phyloP scores from a whole-genome alignment of 2,888 invertebrate species.

The Argyresthia albistria region DNA sequence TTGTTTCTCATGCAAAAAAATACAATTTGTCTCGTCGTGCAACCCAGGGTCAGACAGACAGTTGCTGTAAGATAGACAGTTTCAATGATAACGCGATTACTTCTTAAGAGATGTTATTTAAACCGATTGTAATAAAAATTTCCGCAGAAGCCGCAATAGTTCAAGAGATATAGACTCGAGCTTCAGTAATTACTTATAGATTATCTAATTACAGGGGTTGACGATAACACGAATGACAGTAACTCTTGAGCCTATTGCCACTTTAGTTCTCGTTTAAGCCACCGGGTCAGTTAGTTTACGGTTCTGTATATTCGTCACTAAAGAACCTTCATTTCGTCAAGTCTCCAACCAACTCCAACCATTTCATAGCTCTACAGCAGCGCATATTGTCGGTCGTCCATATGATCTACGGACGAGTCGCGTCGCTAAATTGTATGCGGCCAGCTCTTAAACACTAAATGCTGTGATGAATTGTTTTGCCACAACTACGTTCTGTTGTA shows the following conservation, averaged over 20 bases:
- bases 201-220: too few relatives aligned
- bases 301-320: neutral
- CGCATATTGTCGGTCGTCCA: neutral
- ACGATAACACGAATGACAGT: too few relatives aligned
- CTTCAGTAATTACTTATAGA: too few relatives aligned
- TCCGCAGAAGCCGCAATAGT: too few relatives aligned
- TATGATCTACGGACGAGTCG: slow-evolving; percentile 2
- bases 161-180: too few relatives aligned
- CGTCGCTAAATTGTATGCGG: slow-evolving; percentile 1
- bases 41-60: too few relatives aligned
- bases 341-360: neutral
- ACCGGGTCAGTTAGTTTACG: neutral
- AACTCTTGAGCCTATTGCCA: neutral
- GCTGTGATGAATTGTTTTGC: neutral
- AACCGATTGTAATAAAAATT: too few relatives aligned
- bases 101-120: too few relatives aligned
- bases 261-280: neutral
- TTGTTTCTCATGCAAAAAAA: too few relatives aligned
- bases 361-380: neutral
- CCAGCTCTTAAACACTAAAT: neutral
- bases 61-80: too few relatives aligned
- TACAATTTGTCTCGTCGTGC: too few relatives aligned
- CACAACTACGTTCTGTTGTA: neutral
- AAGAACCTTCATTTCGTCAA: neutral
- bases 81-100: too few relatives aligned